Evolutionary conservation across 2,113 vertebrate species (phyloP), one percentile per base, ranked within the genome.

Genomic region (Zosterops lateralis): DNA sequence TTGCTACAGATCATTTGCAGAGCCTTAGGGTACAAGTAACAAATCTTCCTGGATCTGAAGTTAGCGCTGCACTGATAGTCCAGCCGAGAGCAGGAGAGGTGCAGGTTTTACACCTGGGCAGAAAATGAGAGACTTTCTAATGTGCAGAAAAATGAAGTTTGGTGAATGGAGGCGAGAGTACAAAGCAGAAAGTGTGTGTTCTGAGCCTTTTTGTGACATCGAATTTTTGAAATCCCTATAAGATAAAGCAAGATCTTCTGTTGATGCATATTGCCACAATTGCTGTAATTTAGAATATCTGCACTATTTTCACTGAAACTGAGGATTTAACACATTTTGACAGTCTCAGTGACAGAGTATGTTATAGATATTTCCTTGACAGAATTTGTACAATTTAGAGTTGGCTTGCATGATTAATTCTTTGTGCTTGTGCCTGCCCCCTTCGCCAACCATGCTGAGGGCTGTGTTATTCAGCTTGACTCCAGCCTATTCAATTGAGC

Each of bases 321-420:
- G 72, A 78, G 57, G 87, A 80, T 88, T 94, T 92, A 93, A 57
- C 72, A 82, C 75, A 50, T 91, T 95, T 90, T 96, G 87, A 92
- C 79, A 87, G 75, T 75, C 54, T 92, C 64, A 21, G 51, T 94
- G 93, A 84, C 92, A 92, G 85, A 95, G 86, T 56, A 74, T 68
- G 74, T 92, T 94, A 71, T 57, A 92, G 91, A 88, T 86, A 78
- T 51, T 94, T 96, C 31, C 78, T 68, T 94, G 81, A 86, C 78
- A 95, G 84, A 87, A 92, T 91, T 86, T 83, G 53, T 95, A 91
- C 48, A 68, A 74, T 90, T 93, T 94, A 45, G 68, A 86, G 76
- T 40, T 83, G 87, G 32, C 60, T 93, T 83, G 87, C 64, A 74
- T 93, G 91, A 79, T 95, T 93, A 95, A 91, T 95, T 95, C 75